Percentiles rank a stretch among this genome's conserved stretches.
Conservation (phyloP, 2,113 vertebrate species). For the Camelus bactrianus region DNA sequence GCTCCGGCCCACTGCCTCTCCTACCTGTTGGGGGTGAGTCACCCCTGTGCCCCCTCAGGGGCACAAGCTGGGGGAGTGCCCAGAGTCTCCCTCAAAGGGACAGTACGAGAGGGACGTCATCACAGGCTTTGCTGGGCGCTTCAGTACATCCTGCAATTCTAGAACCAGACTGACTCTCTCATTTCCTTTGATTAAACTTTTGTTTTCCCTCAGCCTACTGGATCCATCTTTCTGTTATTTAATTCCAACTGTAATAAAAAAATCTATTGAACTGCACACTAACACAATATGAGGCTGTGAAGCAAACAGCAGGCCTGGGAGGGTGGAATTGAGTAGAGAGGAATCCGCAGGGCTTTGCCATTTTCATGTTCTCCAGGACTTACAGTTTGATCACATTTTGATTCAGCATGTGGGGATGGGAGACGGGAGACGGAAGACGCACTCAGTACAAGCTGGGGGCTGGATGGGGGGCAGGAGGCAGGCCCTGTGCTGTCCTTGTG, state of each 20-base stretch:
- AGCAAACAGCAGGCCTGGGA: background rate
- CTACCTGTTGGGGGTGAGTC: background rate
- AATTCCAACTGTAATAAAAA: slow-evolving; percentile 74
- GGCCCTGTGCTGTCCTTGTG: background rate
- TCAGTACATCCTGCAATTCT: slow-evolving; percentile 16
- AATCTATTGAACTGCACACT: background rate
- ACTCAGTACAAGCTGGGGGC: background rate
- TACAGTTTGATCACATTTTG: background rate
- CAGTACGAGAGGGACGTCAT: fast-evolving
- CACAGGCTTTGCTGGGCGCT: background rate
- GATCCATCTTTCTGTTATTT: slow-evolving; percentile 65
- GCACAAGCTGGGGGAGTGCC: background rate
- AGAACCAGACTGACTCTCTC: slow-evolving; percentile 21
- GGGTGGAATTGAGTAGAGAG: background rate
- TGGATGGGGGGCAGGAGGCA: background rate
- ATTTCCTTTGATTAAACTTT: slow-evolving; percentile 75
- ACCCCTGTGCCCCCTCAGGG: background rate
- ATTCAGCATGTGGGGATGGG: background rate
- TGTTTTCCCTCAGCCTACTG: slow-evolving; percentile 71
- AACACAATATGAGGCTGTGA: slow-evolving; percentile 42
- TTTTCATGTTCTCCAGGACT: background rate
- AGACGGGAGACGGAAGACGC: background rate
- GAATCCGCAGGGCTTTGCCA: background rate
- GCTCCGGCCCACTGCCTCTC: background rate
- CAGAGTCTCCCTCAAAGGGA: background rate